phyloP scores from a whole-genome alignment of 2,888 invertebrate genomes.

The Synergus laeviventris region DNA sequence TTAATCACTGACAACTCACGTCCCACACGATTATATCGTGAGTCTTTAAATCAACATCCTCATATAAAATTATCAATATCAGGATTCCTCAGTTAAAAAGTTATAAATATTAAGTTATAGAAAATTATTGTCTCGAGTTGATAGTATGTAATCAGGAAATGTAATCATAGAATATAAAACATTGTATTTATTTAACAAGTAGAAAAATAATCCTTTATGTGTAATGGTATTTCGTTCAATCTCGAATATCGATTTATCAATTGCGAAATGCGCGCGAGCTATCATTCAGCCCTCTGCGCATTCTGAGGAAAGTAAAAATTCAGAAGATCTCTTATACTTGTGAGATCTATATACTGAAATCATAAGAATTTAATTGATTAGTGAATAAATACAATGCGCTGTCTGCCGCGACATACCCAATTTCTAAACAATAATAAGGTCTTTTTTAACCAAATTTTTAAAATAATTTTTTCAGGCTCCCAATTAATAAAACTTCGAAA shows the following conservation, averaged over 20 bases:
- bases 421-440: not conserved
- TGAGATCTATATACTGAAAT: constrained; percentile 68
- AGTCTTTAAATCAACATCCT: not conserved
- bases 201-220: not conserved
- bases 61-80: not conserved
- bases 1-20: not conserved
- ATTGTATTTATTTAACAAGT: not conserved
- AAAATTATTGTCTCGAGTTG: too few species aligned
- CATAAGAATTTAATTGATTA: constrained; percentile 70
- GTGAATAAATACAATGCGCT: constrained; percentile 56
- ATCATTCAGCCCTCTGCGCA: constrained; percentile 38
- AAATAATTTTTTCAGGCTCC: not conserved
- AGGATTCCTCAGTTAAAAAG: not conserved
- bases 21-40: not conserved
- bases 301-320: constrained; percentile 48
- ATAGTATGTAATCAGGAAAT: constrained; percentile 7
- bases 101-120: not conserved
- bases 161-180: not conserved
- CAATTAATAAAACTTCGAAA: not conserved
- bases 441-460: not conserved
- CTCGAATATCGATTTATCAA: constrained; percentile 30
- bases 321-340: constrained; percentile 53
- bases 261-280: constrained; percentile 36
- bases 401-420: constrained; percentile 51
- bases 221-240: not conserved